Evolutionary conservation across 2,113 vertebrate species (phyloP).

Genomic region (Daboia siamensis): DNA sequence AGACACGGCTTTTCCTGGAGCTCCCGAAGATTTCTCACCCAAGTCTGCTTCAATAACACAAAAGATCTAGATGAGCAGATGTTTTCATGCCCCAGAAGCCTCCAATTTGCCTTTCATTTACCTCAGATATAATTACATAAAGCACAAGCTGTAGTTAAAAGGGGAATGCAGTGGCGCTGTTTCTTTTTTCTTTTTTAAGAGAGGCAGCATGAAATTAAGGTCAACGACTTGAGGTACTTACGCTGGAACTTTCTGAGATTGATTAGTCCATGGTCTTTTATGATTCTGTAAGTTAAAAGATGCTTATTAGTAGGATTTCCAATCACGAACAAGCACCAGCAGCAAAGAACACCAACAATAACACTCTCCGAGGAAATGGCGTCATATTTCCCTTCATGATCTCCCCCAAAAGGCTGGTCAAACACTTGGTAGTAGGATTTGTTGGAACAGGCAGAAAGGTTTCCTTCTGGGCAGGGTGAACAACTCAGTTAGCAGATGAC

Average conservation of each 20-base stretch:
- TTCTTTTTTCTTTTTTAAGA: too few species aligned
- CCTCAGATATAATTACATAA: neutral
- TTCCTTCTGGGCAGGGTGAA: neutral
- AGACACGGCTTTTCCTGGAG: neutral
- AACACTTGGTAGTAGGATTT: neutral
- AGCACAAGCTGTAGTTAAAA: neutral
- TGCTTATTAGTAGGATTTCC: neutral
- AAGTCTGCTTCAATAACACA: neutral
- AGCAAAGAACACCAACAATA: neutral
- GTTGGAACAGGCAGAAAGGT: neutral
- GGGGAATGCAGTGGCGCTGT: neutral
- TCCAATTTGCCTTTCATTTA: neutral
- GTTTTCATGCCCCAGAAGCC: neutral
- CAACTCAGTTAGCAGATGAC: neutral
- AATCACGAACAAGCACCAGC: neutral
- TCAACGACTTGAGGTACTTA: conserved; percentile 72
- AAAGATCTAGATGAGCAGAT: neutral
- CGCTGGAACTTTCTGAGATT: conserved; percentile 96
- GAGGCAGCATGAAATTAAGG: neutral
- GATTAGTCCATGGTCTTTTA: conserved; percentile 96
- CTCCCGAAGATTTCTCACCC: neutral
- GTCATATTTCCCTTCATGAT: neutral
- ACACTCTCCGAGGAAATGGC: neutral
- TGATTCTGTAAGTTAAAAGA: conserved; percentile 80
- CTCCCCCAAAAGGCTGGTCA: neutral